These are phyloP conservation scores for Drosophila pegasa DNA, from an alignment of 2,888 invertebrate species.

Conservation along the genomic window DNA sequence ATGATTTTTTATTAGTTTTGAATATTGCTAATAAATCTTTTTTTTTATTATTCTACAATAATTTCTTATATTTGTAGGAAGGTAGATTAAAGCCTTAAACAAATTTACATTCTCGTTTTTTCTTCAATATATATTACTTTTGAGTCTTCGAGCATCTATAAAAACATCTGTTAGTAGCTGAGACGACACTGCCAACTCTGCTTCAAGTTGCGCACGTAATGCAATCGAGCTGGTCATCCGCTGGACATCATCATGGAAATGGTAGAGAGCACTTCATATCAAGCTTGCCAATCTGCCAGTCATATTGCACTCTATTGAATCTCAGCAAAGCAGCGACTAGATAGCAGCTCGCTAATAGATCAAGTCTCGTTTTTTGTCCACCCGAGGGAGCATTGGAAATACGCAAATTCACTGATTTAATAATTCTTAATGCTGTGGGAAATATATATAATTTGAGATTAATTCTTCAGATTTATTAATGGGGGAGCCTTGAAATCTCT, in stretches of 20 bases:
- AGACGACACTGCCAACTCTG: not conserved
- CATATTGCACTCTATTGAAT: not conserved
- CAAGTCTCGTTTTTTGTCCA: not conserved
- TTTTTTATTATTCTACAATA: too few relatives aligned
- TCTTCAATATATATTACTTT: too few relatives aligned
- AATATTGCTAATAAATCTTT: too few relatives aligned
- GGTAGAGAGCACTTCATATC: not conserved
- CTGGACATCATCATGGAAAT: not conserved
- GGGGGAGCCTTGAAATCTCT: not conserved
- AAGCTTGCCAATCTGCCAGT: not conserved
- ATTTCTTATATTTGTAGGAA: too few relatives aligned
- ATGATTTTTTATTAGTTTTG: too few relatives aligned
- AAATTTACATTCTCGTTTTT: too few relatives aligned
- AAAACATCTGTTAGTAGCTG: too few relatives aligned
- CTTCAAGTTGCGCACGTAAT: not conserved
- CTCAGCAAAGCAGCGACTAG: too few relatives aligned
- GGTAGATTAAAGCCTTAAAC: too few relatives aligned
- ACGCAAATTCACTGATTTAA: not conserved
- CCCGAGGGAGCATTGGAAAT: not conserved
- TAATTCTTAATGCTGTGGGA: not conserved
- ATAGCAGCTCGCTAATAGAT: not conserved
- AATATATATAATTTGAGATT: not conserved
- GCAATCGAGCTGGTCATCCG: not conserved
- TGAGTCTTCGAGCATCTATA: too few relatives aligned
- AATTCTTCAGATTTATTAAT: slow-evolving; percentile 1